Conservation (phyloP, 2,797 vertebrate genomes). For the Diglossa cyanea region DNA sequence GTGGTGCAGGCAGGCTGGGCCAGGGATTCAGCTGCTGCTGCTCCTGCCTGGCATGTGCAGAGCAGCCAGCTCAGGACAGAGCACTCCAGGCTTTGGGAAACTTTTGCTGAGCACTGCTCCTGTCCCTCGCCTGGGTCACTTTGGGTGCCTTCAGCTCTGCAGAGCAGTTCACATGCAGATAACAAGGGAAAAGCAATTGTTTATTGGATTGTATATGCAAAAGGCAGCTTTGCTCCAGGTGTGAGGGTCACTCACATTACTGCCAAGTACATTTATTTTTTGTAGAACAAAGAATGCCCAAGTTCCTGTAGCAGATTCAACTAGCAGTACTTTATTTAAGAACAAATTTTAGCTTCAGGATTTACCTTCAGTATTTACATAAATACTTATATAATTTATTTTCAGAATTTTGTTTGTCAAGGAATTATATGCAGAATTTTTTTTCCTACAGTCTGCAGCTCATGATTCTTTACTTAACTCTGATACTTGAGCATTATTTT, state of each 20-base stretch:
- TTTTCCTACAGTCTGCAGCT: neutral
- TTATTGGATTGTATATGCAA: neutral
- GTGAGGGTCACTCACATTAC: neutral
- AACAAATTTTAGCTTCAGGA: neutral
- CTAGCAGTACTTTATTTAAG: neutral
- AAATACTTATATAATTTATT: neutral
- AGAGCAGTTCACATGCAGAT: neutral
- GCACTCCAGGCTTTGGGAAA: neutral
- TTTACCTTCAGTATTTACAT: too few relatives aligned
- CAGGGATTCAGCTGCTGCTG: neutral
- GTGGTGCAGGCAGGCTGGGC: neutral
- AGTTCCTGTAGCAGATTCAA: neutral
- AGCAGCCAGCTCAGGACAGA: neutral
- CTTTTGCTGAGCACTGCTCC: neutral
- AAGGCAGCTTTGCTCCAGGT: neutral
- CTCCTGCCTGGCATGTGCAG: neutral
- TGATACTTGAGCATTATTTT: neutral
- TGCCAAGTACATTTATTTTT: neutral
- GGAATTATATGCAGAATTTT: neutral
- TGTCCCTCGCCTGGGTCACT: neutral
- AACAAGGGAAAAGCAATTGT: neutral
- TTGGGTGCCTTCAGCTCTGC: neutral
- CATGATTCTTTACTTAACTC: neutral
- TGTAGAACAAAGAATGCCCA: neutral
- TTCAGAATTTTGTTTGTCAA: neutral